Evolutionary conservation across 2,113 vertebrate species (phyloP).

Genomic region (Anguilla rostrata): DNA sequence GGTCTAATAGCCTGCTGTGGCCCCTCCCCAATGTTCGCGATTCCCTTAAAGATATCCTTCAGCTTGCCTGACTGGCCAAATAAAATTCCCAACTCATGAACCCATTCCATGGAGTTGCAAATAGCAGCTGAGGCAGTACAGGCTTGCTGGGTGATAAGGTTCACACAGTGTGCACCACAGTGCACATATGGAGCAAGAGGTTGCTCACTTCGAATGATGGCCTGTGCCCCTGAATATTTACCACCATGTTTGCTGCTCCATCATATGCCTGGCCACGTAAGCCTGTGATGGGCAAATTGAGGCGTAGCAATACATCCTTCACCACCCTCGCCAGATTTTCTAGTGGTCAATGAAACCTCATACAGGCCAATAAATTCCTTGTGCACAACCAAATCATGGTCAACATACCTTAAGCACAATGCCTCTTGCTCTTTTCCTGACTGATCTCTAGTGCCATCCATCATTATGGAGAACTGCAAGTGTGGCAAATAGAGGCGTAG

Average conservation of each 20-base stretch:
- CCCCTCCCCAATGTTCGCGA: slow-evolving; percentile 9
- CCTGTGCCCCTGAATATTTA: slow-evolving; percentile 29
- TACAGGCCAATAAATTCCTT: slow-evolving; percentile 33
- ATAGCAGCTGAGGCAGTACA: slow-evolving; percentile 18
- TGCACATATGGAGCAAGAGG: neutral
- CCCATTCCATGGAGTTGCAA: slow-evolving; percentile 20
- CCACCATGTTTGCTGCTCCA: slow-evolving; percentile 15
- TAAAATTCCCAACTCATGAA: slow-evolving; percentile 20
- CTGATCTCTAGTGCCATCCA: no score
- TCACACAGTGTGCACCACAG: slow-evolving; percentile 10
- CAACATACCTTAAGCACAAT: slow-evolving; percentile 24
- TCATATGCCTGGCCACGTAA: slow-evolving; percentile 11
- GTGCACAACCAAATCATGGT: slow-evolving; percentile 16
- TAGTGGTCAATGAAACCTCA: slow-evolving; percentile 19
- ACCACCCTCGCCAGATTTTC: slow-evolving; percentile 9
- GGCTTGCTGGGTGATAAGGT: slow-evolving; percentile 21
- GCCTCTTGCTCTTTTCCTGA: no score
- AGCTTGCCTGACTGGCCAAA: slow-evolving; percentile 31
- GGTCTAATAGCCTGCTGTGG: slow-evolving; percentile 11
- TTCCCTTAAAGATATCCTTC: slow-evolving; percentile 22
- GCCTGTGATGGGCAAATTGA: slow-evolving; percentile 15
- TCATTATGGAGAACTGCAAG: no score
- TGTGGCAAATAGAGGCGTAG: no score
- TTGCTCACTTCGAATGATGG: neutral
- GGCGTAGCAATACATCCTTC: slow-evolving; percentile 21